Percentiles rank a stretch among this genome's conserved stretches.
These are phyloP conservation scores for Bombyx huttoni DNA, from an alignment of 2,888 invertebrate species.

Conservation along the genomic window DNA sequence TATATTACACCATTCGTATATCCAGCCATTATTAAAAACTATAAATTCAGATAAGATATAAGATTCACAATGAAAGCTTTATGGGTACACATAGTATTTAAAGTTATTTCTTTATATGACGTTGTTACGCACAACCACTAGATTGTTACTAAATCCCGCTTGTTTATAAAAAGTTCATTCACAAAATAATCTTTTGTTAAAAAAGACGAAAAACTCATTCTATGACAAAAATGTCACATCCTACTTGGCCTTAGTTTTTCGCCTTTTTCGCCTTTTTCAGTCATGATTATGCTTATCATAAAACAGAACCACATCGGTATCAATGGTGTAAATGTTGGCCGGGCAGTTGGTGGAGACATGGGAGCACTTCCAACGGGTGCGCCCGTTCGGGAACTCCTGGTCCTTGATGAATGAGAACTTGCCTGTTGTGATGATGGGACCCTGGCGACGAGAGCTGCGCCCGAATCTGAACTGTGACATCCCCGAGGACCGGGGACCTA, in stretches of 20 bases:
- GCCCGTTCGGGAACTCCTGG: constrained; percentile 29
- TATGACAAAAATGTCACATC: neutral
- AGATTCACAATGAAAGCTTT: neutral
- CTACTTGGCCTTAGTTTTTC: neutral
- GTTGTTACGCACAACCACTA: too few relatives aligned
- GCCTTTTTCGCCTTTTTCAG: neutral
- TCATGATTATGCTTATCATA: constrained; percentile 37
- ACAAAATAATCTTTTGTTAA: neutral
- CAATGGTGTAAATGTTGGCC: constrained; percentile 39
- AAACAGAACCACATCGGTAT: constrained; percentile 34
- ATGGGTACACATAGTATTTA: neutral
- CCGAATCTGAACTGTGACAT: constrained; percentile 32
- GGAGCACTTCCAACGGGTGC: constrained; percentile 36
- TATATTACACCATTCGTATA: neutral
- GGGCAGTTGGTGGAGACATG: constrained; percentile 27
- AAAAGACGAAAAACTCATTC: neutral
- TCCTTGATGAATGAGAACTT: constrained; percentile 36
- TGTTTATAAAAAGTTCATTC: neutral
- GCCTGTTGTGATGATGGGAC: constrained; percentile 33
- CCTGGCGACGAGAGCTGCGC: constrained; percentile 19
- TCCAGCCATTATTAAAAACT: neutral
- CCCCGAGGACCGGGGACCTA: constrained; percentile 19
- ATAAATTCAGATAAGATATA: neutral
- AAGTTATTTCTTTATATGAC: too few relatives aligned
- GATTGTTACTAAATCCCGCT: neutral